phyloP scores from a whole-genome alignment of 37 sponge, comb jelly and placozoan genomes.

The Halichondria panicea region DNA sequence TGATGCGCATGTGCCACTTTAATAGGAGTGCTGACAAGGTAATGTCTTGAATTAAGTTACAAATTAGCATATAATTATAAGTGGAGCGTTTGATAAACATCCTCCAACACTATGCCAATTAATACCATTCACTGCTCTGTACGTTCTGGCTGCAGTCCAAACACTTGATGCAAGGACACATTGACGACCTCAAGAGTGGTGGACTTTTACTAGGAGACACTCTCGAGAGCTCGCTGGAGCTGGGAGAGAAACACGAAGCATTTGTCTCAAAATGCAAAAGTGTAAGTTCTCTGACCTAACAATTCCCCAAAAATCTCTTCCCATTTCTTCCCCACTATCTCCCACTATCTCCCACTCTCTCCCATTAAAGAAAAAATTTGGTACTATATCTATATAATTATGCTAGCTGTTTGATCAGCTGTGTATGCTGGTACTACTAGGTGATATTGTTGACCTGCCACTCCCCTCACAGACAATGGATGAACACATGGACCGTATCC shows the following conservation, averaged over 20 bases:
- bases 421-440: no score
- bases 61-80: neutral
- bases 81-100: neutral
- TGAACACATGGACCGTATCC: conserved; percentile 18
- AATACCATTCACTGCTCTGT: neutral
- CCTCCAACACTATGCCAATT: neutral
- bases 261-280: conserved; percentile 61
- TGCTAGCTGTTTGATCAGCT: no score
- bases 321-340: neutral
- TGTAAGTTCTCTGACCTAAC: no score
- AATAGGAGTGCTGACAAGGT: conserved; percentile 67
- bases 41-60: neutral
- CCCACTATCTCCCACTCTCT: conserved; percentile 13
- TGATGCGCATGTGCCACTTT: conserved; percentile 68
- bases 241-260: conserved; percentile 42
- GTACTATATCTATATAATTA: no score
- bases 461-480: conserved; percentile 32
- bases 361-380: no score
- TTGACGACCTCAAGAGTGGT: conserved; percentile 32
- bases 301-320: no score
- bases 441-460: neutral
- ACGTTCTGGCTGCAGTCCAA: conserved; percentile 14
- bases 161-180: conserved; percentile 10
- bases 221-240: conserved; percentile 44
- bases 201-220: conserved; percentile 26